These are phyloP conservation scores for Octopus bimaculoides DNA, from an alignment of 1,140 invertebrate genomes.

Conservation along the genomic window DNA sequence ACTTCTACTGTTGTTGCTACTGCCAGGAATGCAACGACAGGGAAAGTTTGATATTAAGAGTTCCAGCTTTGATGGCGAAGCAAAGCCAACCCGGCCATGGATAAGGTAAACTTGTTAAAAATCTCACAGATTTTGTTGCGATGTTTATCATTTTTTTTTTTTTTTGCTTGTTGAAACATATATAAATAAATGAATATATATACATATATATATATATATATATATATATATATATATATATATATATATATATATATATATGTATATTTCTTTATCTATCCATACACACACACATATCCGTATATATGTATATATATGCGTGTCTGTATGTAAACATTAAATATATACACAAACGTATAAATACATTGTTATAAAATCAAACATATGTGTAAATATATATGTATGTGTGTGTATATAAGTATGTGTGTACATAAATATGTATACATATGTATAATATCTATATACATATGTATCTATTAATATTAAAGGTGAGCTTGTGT, in stretches of 20 bases:
- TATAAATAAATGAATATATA: background rate
- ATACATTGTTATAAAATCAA: background rate
- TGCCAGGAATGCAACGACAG: constrained; percentile 2
- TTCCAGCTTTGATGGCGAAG: constrained; percentile 28
- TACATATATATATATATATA: background rate
- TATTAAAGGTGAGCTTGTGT: background rate
- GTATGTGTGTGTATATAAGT: background rate
- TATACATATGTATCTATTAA: background rate
- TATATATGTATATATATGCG: background rate
- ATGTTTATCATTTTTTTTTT: background rate
- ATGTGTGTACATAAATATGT: background rate
- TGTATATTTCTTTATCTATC: background rate
- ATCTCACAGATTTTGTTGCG: background rate
- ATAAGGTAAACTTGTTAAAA: constrained; percentile 19
- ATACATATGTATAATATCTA: background rate
- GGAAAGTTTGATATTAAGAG: constrained; percentile 29
- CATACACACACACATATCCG: background rate
- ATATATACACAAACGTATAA: background rate
- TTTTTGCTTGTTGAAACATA: background rate
- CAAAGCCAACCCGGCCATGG: constrained; percentile 15
- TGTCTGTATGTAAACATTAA: background rate
- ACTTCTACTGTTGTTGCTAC: no score
- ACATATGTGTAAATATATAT: background rate
- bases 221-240: background rate
- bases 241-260: background rate